phyloP scores from a whole-genome alignment of 2,113 vertebrate species.

The Dendrocopos noguchii region DNA sequence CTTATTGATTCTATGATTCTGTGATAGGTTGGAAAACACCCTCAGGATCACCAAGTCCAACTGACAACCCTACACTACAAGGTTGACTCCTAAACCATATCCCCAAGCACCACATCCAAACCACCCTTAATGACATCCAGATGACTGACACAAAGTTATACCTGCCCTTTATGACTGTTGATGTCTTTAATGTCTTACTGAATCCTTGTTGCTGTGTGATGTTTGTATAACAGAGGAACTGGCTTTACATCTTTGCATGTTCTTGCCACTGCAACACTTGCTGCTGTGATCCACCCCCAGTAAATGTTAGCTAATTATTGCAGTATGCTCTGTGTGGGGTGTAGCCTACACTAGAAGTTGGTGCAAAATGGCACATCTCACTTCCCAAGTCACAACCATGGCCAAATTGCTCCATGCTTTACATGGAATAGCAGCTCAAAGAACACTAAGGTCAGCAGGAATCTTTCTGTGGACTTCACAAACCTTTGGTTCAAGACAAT shows the following conservation, averaged over 20 bases:
- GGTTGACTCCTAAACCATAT: too few species aligned
- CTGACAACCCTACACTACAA: too few species aligned
- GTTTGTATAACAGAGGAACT: neutral
- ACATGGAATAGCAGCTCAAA: neutral
- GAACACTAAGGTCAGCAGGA: neutral
- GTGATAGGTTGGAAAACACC: too few species aligned
- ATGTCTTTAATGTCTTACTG: neutral
- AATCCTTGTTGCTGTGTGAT: neutral
- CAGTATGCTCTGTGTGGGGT: neutral
- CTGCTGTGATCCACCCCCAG: conserved; percentile 10
- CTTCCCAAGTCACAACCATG: neutral
- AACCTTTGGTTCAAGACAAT: neutral
- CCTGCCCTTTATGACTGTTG: neutral
- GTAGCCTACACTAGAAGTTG: neutral
- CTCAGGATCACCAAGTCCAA: too few species aligned
- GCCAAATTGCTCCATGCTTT: neutral
- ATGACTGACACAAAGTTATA: neutral
- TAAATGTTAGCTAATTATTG: conserved; percentile 36
- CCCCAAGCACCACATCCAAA: too few species aligned
- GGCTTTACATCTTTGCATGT: neutral
- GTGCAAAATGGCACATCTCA: neutral
- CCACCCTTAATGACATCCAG: too few species aligned
- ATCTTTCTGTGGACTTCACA: neutral
- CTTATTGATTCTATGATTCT: too few species aligned
- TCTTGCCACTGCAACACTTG: neutral